Evolutionary conservation across 2,797 vertebrate species (phyloP), one percentile per base, ranked within the genome.

Genomic region (Sebastes cheni): DNA sequence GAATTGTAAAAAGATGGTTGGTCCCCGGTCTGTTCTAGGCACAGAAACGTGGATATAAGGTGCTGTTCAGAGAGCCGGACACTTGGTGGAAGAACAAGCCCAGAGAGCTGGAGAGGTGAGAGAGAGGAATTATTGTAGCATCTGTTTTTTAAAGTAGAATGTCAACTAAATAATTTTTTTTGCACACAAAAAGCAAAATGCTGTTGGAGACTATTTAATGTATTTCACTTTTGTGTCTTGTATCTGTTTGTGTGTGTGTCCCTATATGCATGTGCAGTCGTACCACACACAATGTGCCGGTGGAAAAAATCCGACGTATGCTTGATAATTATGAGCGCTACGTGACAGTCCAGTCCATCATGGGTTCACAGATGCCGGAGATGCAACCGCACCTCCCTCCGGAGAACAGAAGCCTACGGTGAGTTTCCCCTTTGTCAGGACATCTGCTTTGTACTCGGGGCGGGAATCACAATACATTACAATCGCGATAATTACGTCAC

Each of bases 41-140:
- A 52, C 92, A 97, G 86, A 97, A 95, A 88, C 91, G 97, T 92
- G 96, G 96, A 76, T 99, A 99, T 79, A 97, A 97, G 92, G 96
- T 99, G 59, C 89, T 97, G 87, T 99, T 99, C 91, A 96, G 95
- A 91, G 98, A 99, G 89, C 97, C 99, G 10, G 97, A 99, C 77
- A 99, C 98, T 32, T 98, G 97, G 97, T 99, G 99, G 99, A 99
- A 97, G 89, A 95, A 95, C 92, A 99, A 97, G 88, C 97, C 99
- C 52, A 97, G 95, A 95, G 98, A 99, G 87, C 94, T 99, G 88
- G 95, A 97, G 94, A 98, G 96, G 99, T 99, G 96, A 96, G 92
- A 82, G 34, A 36, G 30, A 67, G 23, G 5, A 20, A 64, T 67
- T 32, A 69, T 3, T 54, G 5, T 4, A 11, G 16, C 29, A 18